Percentiles rank a stretch among this genome's conserved stretches.
Evolutionary conservation across 2,113 vertebrate genomes (phyloP).

Genomic region (Brachirus orientalis): DNA sequence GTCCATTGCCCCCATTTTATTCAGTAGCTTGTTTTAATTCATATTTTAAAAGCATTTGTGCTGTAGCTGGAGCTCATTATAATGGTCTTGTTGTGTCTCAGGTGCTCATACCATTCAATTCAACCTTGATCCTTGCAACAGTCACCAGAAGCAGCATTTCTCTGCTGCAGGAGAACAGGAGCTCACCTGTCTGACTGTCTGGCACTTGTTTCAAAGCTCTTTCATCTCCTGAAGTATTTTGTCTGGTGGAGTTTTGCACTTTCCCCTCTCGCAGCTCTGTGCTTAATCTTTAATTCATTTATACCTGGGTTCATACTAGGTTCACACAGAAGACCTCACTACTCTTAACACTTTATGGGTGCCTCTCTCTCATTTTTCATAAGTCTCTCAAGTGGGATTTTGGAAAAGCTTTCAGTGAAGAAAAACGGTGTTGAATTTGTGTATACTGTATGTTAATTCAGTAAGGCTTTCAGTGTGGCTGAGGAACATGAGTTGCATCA

Average conservation of each 20-base stretch:
- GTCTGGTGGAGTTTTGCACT: conserved; percentile 59
- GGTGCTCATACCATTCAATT: neutral
- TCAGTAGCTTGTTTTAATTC: neutral
- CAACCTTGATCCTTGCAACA: too few relatives aligned
- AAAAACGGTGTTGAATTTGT: conserved; percentile 6
- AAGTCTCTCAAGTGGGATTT: conserved; percentile 21
- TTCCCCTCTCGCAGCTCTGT: conserved; percentile 50
- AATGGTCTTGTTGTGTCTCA: too few relatives aligned
- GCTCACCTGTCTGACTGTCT: conserved; percentile 66
- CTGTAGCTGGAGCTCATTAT: too few relatives aligned
- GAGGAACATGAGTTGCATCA: too few relatives aligned
- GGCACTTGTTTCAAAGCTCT: conserved; percentile 47
- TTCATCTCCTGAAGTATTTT: conserved; percentile 63
- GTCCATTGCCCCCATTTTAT: neutral
- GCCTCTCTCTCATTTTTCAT: conserved; percentile 14
- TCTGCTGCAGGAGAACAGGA: conserved; percentile 23
- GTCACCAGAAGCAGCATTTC: conserved; percentile 10
- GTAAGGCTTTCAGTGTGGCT: neutral
- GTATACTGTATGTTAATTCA: neutral
- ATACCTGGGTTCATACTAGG: conserved; percentile 61
- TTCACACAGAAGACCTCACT: conserved; percentile 55
- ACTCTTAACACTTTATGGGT: conserved; percentile 25
- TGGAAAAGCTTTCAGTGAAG: neutral
- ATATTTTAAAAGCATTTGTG: neutral
- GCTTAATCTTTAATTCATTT: conserved; percentile 80